Evolutionary conservation across 2,113 vertebrate genomes (phyloP).

Genomic region (Phasianus colchicus): DNA sequence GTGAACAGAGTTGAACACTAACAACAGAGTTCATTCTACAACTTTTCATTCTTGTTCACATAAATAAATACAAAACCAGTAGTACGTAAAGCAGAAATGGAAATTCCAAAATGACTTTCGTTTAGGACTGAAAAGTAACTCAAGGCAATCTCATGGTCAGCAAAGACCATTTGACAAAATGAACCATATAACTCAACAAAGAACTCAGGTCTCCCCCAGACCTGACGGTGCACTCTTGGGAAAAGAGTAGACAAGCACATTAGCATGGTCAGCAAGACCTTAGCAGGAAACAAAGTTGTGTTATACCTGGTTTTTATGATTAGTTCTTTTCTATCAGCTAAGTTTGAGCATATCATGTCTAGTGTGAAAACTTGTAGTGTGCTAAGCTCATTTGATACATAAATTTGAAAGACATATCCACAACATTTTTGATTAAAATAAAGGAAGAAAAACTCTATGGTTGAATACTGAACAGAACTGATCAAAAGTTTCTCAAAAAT

Average conservation of each 20-base stretch:
- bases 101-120: not conserved
- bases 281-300: not conserved
- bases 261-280: not conserved
- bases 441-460: not conserved
- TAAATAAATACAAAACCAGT: not conserved
- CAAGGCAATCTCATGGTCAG: not conserved
- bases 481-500: not conserved
- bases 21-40: not conserved
- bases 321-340: not conserved
- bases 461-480: not conserved
- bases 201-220: not conserved
- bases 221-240: not conserved
- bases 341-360: fast-evolving
- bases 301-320: not conserved
- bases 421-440: not conserved
- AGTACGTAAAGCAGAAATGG: not conserved
- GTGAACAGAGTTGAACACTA: not conserved
- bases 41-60: not conserved
- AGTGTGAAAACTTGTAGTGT: not conserved
- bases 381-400: not conserved
- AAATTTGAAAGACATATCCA: not conserved
- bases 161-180: not conserved
- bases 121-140: not conserved
- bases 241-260: not conserved
- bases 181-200: not conserved